Conservation (phyloP, 2,113 vertebrate genomes). For the Melanerpes formicivorus region DNA sequence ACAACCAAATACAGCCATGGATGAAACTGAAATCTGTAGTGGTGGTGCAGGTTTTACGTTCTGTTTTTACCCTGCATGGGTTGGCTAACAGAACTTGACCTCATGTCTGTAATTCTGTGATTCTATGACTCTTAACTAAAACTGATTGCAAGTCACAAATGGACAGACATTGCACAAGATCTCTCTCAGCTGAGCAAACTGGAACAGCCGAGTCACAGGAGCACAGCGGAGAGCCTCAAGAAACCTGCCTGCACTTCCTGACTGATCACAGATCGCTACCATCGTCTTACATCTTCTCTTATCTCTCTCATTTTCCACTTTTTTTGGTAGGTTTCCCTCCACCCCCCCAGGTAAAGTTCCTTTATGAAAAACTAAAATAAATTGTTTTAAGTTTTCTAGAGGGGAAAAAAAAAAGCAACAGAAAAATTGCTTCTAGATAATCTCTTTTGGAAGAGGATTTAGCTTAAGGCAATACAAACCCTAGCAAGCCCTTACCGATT, state of each 20-base stretch:
- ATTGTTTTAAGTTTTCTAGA: too few relatives aligned
- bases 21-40: not conserved
- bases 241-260: not conserved
- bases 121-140: not conserved
- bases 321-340: not conserved
- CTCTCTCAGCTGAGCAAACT: not conserved
- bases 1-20: not conserved
- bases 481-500: slow-evolving; percentile 83
- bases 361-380: too few relatives aligned
- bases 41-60: not conserved
- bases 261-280: not conserved
- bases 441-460: not conserved
- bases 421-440: not conserved
- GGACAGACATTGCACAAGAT: not conserved
- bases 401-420: too few relatives aligned
- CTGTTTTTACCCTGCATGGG: not conserved
- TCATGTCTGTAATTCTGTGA: too few relatives aligned
- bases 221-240: not conserved
- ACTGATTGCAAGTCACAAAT: not conserved
- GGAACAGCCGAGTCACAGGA: not conserved
- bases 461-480: not conserved
- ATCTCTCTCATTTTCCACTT: not conserved
- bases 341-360: not conserved
- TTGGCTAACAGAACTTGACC: not conserved
- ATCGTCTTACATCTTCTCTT: not conserved